Percentiles rank a stretch among this genome's conserved stretches.
phyloP scores from a whole-genome alignment of 2,113 vertebrate species.

The Lamprologus speciosus region DNA sequence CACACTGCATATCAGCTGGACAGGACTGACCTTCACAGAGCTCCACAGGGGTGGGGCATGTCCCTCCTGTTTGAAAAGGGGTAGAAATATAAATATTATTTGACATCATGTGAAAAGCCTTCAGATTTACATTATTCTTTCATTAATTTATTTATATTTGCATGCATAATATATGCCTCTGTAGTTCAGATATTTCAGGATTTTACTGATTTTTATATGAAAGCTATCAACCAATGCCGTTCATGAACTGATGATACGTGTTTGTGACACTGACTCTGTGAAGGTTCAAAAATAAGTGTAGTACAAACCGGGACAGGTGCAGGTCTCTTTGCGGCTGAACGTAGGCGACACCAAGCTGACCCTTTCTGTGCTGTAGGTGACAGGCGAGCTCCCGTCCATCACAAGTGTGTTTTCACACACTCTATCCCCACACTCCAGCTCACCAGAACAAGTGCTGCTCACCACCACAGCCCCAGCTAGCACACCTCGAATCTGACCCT shows the following conservation, averaged over 20 bases:
- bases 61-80: conserved; percentile 69
- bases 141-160: not conserved
- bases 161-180: not conserved
- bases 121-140: not conserved
- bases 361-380: conserved; percentile 87
- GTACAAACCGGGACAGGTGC: conserved; percentile 82
- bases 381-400: conserved; percentile 75
- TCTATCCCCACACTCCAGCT: conserved; percentile 83
- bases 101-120: not conserved
- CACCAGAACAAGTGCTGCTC: conserved; percentile 81
- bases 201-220: not conserved
- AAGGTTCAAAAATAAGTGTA: not conserved
- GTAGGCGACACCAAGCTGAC: conserved; percentile 85
- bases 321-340: conserved; percentile 81
- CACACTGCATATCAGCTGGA: conserved; percentile 92
- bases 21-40: conserved; percentile 87
- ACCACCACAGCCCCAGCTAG: conserved; percentile 77
- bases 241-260: not conserved
- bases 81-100: not conserved
- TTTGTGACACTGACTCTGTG: not conserved
- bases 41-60: conserved; percentile 79
- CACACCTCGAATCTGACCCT: conserved; percentile 77
- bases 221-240: not conserved
- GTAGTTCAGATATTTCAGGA: not conserved
- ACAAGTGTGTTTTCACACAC: conserved; percentile 82